A percentile compares a stretch with the other conserved stretches of the same genome.
Conservation (phyloP, 2,888 invertebrate species). For the Halictus quadricinctus region DNA sequence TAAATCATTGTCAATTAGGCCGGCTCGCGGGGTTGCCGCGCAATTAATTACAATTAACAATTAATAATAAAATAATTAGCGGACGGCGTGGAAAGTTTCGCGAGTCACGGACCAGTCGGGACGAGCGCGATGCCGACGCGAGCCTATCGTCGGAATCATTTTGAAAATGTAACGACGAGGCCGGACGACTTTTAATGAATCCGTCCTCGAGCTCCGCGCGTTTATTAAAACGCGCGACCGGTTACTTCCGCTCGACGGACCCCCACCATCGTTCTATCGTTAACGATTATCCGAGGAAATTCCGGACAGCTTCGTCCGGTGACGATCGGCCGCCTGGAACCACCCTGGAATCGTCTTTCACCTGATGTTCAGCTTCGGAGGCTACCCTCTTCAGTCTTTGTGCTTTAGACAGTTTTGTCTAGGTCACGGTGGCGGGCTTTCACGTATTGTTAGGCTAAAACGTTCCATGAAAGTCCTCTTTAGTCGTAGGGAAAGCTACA, state of each 20-base stretch:
- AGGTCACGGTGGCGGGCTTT: not conserved
- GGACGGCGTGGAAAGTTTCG: constrained; percentile 51
- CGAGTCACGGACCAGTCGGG: constrained; percentile 48
- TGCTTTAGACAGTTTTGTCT: not conserved
- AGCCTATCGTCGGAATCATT: not conserved
- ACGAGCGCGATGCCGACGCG: not conserved
- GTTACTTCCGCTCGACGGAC: constrained; percentile 23
- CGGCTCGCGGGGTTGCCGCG: constrained; percentile 54
- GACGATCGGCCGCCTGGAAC: not conserved
- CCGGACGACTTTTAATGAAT: constrained; percentile 64
- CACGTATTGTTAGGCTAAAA: not conserved
- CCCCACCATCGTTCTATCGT: constrained; percentile 17
- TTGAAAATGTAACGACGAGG: constrained; percentile 52
- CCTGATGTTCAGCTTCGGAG: not conserved
- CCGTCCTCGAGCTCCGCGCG: constrained; percentile 34
- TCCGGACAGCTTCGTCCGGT: not conserved
- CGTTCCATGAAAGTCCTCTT: not conserved
- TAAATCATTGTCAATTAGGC: constrained; percentile 82
- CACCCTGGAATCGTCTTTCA: not conserved
- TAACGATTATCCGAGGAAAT: constrained; percentile 32
- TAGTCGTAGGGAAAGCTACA: not conserved
- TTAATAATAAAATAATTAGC: constrained; percentile 78
- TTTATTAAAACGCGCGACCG: constrained; percentile 57
- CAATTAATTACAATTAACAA: constrained; percentile 81
- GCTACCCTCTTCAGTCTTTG: not conserved